Evolutionary conservation across 2,113 vertebrate species (phyloP), one percentile per base, ranked within the genome.

Genomic region (Caloenas nicobarica): DNA sequence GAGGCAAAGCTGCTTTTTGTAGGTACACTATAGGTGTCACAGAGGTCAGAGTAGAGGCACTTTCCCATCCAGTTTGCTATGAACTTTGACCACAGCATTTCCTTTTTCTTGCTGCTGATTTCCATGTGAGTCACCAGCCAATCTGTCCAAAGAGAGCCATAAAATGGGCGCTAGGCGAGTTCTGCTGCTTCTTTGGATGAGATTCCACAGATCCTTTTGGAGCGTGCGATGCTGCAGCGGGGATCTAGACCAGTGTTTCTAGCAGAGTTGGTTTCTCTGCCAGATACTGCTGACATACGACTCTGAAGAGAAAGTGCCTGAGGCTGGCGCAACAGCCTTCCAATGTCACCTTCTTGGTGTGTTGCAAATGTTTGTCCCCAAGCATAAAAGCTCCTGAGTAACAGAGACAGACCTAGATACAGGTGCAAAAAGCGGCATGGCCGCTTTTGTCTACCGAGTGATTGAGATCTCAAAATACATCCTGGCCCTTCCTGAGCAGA

Each of bases 171-270:
- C 19, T 60, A 54, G 40, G 34, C 78, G 50, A 29, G 53, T 88
- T 81, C 72, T 74, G 38, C 50, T 64, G 25, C 60, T 88, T 42
- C 83, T 91, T 64, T 4, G 0, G 29, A 51, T 0, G 1, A 60
- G 50, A 77, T 74, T 89, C 53, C 79, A 70, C 18, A 33, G 40
- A 58, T 50, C 73, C 9, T 84, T 82, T 46, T 42, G 44, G 34
- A 85, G 36, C 0, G 0, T 0, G 0, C 56, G 70, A 46, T 72
- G 62, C 42, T 74, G 80, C 0, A 0, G 11, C 1, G 1, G 70
- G 36, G 65, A 73, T 69, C 53, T 82, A 61, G 78, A 71, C 28
- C 77, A n/a, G 17, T 66, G 60, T 74, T 87, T 77, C 87, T 66
- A 72, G 28, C 70, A 74, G 84, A 76, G 53, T 3, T 72, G 53